Percentiles rank a stretch among this genome's conserved stretches.
phyloP scores from a whole-genome alignment of 2,113 vertebrate genomes.

The Leuciscus idus region DNA sequence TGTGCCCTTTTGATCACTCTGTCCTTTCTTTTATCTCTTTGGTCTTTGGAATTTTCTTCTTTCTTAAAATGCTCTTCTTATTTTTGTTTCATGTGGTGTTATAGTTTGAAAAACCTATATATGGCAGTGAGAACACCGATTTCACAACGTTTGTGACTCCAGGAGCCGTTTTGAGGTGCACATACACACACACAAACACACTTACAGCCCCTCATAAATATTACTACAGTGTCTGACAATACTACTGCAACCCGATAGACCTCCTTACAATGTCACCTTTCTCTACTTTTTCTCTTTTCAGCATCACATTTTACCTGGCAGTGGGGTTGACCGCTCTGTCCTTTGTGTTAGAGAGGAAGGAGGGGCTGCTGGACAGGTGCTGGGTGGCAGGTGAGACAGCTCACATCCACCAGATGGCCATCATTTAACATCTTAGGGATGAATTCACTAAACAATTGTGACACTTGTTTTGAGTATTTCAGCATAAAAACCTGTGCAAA shows the following conservation, averaged over 20 bases:
- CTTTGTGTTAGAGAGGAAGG: conserved; percentile 79
- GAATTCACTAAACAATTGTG: not conserved
- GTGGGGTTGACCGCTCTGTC: conserved; percentile 80
- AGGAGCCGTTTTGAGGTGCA: conserved; percentile 76
- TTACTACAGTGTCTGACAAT: not conserved
- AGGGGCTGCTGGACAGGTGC: conserved; percentile 78
- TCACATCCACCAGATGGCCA: not conserved
- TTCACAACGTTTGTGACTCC: conserved; percentile 81
- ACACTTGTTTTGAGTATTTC: not conserved
- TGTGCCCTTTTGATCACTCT: not conserved
- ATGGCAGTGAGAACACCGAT: conserved; percentile 74
- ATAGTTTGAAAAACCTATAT: conserved; percentile 79
- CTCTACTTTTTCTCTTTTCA: conserved; percentile 44
- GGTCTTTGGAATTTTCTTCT: not conserved
- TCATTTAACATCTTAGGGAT: not conserved
- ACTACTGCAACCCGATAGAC: not conserved
- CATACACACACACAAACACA: not conserved
- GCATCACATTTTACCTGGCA: conserved; percentile 81
- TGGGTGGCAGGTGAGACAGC: conserved; percentile 77
- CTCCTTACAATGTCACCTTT: not conserved
- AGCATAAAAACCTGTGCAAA: not conserved
- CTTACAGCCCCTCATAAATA: not conserved
- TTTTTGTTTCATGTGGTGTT: conserved; percentile 7
- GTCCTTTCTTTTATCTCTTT: not conserved
- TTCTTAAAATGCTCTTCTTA: not conserved